These are phyloP conservation scores for Platyscapa corneri DNA, from an alignment of 1,140 invertebrate genomes.

Conservation along the genomic window DNA sequence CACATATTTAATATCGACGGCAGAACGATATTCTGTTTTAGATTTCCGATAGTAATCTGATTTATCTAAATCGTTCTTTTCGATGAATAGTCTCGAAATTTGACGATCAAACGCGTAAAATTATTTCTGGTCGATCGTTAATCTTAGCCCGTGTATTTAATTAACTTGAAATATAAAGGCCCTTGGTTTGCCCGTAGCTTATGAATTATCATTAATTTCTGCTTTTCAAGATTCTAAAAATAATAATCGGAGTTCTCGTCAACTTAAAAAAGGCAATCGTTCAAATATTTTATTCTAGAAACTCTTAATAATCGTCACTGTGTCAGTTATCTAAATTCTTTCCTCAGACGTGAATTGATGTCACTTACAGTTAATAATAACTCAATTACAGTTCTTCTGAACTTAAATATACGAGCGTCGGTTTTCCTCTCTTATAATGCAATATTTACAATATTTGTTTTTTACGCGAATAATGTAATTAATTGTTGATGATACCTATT, in stretches of 20 bases:
- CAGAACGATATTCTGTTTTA: not conserved
- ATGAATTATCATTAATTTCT: too few species aligned
- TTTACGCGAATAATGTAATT: too few species aligned
- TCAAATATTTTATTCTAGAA: not conserved
- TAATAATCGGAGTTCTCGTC: not conserved
- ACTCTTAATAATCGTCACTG: not conserved
- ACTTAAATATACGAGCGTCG: not conserved
- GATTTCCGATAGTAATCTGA: not conserved
- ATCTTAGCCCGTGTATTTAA: not conserved
- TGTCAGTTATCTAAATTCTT: not conserved
- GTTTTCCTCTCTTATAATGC: not conserved
- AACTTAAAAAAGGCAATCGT: not conserved
- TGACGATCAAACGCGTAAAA: too few species aligned
- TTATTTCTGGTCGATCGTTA: too few species aligned
- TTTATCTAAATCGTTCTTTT: not conserved
- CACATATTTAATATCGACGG: not conserved
- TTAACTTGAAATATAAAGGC: not conserved
- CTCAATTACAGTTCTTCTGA: not conserved
- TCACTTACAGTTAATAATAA: not conserved
- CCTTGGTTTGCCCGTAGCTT: not conserved
- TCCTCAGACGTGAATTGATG: not conserved
- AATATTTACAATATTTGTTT: not conserved
- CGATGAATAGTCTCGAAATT: too few species aligned
- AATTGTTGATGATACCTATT: too few species aligned
- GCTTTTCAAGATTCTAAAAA: too few species aligned